Base-by-base conservation (phyloP, 1,140 invertebrate species). In the Apocrypta bakeri region DNA sequence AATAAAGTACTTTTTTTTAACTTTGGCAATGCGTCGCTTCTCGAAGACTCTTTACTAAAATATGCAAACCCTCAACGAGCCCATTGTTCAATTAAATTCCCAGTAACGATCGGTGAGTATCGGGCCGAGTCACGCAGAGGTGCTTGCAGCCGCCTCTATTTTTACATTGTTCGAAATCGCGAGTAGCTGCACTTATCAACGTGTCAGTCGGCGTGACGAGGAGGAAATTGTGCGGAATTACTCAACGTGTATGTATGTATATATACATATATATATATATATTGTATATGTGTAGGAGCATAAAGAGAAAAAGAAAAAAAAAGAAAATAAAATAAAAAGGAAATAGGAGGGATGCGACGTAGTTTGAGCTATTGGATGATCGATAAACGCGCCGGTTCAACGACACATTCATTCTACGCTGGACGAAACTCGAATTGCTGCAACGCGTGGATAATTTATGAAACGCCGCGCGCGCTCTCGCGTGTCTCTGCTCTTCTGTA, bases 351-450 rank as follows among this genome's bases (percentile, higher is more conserved):
- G 17, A 56, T 21, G 3, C 48, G 17, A 21, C 48, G 48, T 56
- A 75, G 72, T 75, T 81, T 66, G 68, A 48, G 29, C 61, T 81
- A 81, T 81, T 68, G 72, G 73, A 27, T 27, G 78, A 81, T 84
- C 78, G 79, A 81, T 81, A 74, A 68, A 68, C 7, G 42, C 64
- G 42, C 42, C 29, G 77, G 73, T 71, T 81, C 72, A 75, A 81
- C 78, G 66, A 83, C 82, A 75, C 73, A 73, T 56, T 40, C 72
- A 76, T 83, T 68, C 76, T 69, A 37, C 27, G 64, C 64, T 42
- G 77, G 42, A 74, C 71, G 33, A 73, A 79, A 74, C 37, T 66
- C 64, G 25, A 11, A 68, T 27, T 3, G 17, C 2, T 25, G 69
- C 61, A 17, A 9, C 4, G 37, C 11, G 14, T 8, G 11, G 21